Conservation (phyloP, 2,888 invertebrate genomes). For the Phorcus lineatus region DNA sequence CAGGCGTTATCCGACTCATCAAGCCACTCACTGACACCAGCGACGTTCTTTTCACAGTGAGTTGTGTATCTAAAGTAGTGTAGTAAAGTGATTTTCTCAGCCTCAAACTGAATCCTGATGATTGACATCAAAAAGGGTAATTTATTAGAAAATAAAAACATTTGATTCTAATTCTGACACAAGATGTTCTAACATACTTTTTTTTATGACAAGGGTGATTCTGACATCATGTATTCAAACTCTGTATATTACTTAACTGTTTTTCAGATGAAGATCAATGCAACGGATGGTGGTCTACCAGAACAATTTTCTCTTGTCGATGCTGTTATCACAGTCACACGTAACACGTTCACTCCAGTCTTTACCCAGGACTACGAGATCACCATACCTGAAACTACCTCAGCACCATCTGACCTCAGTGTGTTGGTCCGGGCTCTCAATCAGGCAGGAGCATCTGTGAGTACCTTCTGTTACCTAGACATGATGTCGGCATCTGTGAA, state of each 20-base stretch:
- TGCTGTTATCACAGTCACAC: conserved; percentile 42
- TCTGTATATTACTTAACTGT: no score
- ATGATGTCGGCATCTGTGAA: no score
- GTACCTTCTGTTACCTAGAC: neutral
- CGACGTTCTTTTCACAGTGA: no score
- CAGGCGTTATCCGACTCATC: conserved; percentile 55
- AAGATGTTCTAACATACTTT: no score
- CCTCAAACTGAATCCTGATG: no score
- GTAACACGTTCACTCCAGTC: conserved; percentile 44
- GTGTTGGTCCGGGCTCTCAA: neutral
- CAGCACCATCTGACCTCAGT: neutral
- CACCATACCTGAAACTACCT: neutral
- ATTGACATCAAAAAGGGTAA: no score
- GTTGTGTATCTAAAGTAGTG: no score
- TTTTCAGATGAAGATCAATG: conserved; percentile 56
- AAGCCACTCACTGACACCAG: conserved; percentile 39
- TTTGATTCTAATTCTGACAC: no score
- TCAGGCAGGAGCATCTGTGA: conserved; percentile 3
- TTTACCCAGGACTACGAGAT: conserved; percentile 33
- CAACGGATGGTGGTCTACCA: conserved; percentile 55
- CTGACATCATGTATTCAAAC: no score
- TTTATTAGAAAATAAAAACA: no score
- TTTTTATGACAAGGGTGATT: no score
- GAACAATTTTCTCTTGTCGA: conserved; percentile 39
- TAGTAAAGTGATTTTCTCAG: no score